Percentiles rank a stretch among this genome's conserved stretches.
Conservation (phyloP, 2,888 invertebrate genomes). For the Deroplatys truncata region DNA sequence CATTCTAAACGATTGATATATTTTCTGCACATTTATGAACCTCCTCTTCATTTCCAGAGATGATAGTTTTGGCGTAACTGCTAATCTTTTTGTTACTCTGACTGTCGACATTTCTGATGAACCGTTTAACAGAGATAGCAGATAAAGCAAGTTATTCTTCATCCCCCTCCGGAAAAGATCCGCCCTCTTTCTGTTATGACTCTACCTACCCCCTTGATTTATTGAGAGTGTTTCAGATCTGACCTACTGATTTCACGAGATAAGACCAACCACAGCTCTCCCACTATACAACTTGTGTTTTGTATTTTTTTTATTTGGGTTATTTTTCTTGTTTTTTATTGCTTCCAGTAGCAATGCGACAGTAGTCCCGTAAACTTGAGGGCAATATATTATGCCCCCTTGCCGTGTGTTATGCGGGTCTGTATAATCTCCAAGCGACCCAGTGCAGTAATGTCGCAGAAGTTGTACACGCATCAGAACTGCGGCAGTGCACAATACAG, state of each 20-base stretch:
- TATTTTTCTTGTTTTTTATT: not conserved
- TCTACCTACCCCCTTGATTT: not conserved
- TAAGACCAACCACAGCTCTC: not conserved
- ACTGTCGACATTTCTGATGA: not conserved
- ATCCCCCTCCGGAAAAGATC: not conserved
- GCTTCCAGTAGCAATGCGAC: slow-evolving; percentile 2
- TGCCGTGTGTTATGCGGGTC: not conserved
- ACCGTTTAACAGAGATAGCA: not conserved
- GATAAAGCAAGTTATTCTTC: not conserved
- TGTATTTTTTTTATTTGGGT: not conserved
- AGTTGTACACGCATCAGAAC: not conserved
- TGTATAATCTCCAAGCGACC: not conserved
- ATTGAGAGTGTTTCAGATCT: not conserved
- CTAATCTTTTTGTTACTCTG: not conserved
- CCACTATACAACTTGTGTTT: not conserved
- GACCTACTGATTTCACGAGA: not conserved
- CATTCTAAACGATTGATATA: no score
- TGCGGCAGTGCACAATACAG: not conserved
- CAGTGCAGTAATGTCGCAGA: not conserved
- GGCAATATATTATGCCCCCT: not conserved
- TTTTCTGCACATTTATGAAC: no score
- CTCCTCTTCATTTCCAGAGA: not conserved
- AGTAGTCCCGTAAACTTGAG: not conserved
- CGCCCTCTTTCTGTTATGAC: not conserved
- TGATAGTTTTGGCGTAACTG: not conserved